These are phyloP conservation scores for Myotis findleyi DNA, from an alignment of 2,797 vertebrate species.

Conservation along the genomic window DNA sequence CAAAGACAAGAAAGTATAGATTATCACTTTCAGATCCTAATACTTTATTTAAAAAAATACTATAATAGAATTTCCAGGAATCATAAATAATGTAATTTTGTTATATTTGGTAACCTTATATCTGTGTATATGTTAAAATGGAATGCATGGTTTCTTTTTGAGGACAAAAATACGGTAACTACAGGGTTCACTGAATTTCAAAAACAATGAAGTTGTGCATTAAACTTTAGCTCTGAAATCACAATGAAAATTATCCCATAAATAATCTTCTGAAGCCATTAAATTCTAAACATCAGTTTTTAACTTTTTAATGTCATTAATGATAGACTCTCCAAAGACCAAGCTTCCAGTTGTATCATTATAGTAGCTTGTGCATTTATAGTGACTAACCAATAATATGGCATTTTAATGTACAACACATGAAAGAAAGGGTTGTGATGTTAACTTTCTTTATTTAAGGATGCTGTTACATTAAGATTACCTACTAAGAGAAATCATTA, in stretches of 20 bases:
- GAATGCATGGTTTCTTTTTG: not conserved
- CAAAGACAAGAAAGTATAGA: not conserved
- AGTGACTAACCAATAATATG: slow-evolving; percentile 5
- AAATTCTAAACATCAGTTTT: slow-evolving; percentile 43
- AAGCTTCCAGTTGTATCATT: not conserved
- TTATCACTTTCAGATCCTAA: not conserved
- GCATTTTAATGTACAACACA: slow-evolving; percentile 19
- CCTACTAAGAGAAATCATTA: slow-evolving; percentile 53
- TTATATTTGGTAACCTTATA: slow-evolving; percentile 12
- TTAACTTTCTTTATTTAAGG: slow-evolving; percentile 28
- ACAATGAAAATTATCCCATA: slow-evolving; percentile 4
- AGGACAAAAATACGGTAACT: not conserved
- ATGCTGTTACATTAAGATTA: slow-evolving; percentile 2
- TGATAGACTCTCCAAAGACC: slow-evolving; percentile 8
- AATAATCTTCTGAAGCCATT: slow-evolving; percentile 32
- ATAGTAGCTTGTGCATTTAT: not conserved
- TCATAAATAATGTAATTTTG: slow-evolving; percentile 23
- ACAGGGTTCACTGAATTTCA: not conserved
- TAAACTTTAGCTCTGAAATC: slow-evolving; percentile 48
- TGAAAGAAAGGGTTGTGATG: slow-evolving; percentile 24
- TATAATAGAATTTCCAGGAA: not conserved
- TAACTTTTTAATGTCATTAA: slow-evolving; percentile 59
- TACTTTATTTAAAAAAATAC: slow-evolving; percentile 16
- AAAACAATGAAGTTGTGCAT: not conserved
- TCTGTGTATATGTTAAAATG: not conserved